A percentile compares a stretch with the other conserved stretches of the same genome.
Evolutionary conservation across 64 coral and sea anemone genomes (phyloP).

Genomic region (Montipora cactus): DNA sequence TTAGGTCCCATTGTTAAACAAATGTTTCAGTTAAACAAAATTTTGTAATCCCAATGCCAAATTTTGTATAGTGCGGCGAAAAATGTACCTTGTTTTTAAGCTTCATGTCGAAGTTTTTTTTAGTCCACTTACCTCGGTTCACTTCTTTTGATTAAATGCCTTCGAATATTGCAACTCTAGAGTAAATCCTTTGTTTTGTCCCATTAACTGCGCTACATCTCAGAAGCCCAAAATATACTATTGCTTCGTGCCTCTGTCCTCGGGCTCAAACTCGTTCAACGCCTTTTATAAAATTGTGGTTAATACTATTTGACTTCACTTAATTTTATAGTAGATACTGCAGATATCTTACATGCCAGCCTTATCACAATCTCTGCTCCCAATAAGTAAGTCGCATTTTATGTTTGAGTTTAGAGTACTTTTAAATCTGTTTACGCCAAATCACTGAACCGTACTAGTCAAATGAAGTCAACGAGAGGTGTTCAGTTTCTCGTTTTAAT

Average conservation of each 20-base stretch:
- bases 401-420: neutral
- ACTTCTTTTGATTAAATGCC: neutral
- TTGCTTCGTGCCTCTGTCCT: no score
- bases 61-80: neutral
- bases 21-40: neutral
- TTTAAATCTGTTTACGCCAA: neutral
- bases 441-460: neutral
- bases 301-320: no score
- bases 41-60: neutral
- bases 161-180: neutral
- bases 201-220: neutral
- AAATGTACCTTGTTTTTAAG: neutral
- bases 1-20: neutral
- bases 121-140: neutral
- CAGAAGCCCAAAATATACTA: no score
- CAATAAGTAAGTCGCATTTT: neutral
- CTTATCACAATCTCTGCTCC: no score
- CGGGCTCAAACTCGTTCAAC: no score
- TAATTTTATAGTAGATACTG: no score
- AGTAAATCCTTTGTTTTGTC: neutral
- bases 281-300: neutral
- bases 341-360: no score
- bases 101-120: neutral
- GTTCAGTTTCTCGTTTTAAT: neutral
- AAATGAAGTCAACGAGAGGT: neutral